phyloP scores from a whole-genome alignment of 2,888 invertebrate species.

The Perizoma flavofasciatum region DNA sequence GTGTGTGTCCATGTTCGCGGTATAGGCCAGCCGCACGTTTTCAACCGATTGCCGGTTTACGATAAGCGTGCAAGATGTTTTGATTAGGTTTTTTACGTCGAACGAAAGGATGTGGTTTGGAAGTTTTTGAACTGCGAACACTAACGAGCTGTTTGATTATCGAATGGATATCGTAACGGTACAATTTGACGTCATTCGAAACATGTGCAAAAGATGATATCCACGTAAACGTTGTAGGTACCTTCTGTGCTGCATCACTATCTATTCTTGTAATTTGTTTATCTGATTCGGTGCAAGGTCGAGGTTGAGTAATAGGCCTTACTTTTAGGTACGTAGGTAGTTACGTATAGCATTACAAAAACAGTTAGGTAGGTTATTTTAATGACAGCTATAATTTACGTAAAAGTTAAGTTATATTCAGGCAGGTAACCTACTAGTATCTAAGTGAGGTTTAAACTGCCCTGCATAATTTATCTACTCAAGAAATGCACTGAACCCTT shows the following conservation, averaged over 20 bases:
- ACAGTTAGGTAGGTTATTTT: too few species aligned
- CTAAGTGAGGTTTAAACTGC: too few species aligned
- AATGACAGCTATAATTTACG: too few species aligned
- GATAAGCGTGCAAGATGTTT: slow-evolving; percentile 63
- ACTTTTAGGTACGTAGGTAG: too few species aligned
- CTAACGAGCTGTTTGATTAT: slow-evolving; percentile 39
- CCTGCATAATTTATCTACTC: too few species aligned
- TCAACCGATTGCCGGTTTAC: slow-evolving; percentile 33
- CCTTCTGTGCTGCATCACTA: slow-evolving; percentile 9
- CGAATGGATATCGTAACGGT: slow-evolving; percentile 32
- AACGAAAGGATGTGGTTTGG: slow-evolving; percentile 40
- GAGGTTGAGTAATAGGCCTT: slow-evolving; percentile 10
- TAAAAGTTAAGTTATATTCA: too few species aligned
- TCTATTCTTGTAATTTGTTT: slow-evolving; percentile 38
- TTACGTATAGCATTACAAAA: too few species aligned
- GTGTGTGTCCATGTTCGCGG: slow-evolving; percentile 30
- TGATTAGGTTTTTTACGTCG: slow-evolving; percentile 46
- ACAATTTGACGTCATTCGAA: slow-evolving; percentile 18
- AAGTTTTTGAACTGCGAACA: slow-evolving; percentile 28
- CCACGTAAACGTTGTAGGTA: slow-evolving; percentile 5
- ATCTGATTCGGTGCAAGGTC: slow-evolving; percentile 30
- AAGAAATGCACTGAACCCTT: too few species aligned
- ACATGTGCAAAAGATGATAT: slow-evolving; percentile 8
- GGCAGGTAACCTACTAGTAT: too few species aligned
- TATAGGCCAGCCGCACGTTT: slow-evolving; percentile 22